Conservation (phyloP, 2,113 vertebrate genomes). For the Talpa occidentalis region DNA sequence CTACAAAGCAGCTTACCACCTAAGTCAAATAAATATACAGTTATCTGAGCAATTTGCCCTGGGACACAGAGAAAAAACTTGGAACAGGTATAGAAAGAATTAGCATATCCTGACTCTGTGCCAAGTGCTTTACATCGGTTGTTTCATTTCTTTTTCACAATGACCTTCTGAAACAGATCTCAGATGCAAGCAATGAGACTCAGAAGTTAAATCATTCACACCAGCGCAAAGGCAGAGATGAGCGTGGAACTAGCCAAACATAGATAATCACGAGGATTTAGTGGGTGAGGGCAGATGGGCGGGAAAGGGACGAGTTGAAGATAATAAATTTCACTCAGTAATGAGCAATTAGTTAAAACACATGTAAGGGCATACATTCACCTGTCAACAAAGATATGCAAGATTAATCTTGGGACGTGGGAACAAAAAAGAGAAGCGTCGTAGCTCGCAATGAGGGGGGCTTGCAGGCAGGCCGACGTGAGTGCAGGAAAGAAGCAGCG, state of each 20-base stretch:
- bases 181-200: background rate
- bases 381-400: background rate
- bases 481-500: background rate
- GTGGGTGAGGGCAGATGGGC: slow-evolving; percentile 14
- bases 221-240: background rate
- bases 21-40: background rate
- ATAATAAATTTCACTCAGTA: slow-evolving; percentile 40
- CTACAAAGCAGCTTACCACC: background rate
- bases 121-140: background rate
- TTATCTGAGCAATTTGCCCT: background rate
- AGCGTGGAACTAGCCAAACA: background rate
- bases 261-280: background rate
- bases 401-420: background rate
- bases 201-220: background rate
- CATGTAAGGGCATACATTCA: background rate
- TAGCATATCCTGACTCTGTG: background rate
- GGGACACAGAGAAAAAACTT: background rate
- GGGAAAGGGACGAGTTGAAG: background rate
- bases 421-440: background rate
- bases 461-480: background rate
- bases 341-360: slow-evolving; percentile 55
- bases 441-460: too few relatives aligned
- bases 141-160: background rate
- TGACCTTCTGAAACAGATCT: background rate
- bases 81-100: background rate